Evolutionary conservation across 2,888 invertebrate genomes (phyloP).

Genomic region (Hyposoter didymator): DNA sequence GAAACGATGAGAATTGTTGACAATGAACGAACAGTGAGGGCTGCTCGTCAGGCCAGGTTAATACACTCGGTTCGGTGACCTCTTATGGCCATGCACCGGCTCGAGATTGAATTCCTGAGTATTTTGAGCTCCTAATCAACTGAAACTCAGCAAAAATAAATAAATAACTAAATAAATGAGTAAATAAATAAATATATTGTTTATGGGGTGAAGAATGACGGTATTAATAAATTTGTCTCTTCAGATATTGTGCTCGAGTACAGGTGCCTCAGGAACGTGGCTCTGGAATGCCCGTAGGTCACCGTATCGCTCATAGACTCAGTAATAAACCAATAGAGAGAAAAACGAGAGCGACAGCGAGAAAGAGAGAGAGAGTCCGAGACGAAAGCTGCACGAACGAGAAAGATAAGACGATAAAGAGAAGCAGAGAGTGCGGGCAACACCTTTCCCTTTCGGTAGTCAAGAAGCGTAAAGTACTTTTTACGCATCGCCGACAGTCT

Average conservation of each 20-base stretch:
- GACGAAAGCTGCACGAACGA: constrained; percentile 10
- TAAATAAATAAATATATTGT: not conserved
- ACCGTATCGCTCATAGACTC: constrained; percentile 4
- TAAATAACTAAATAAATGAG: not conserved
- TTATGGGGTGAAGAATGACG: not conserved
- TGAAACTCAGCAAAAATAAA: not conserved
- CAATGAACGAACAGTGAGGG: not conserved
- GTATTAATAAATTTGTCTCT: not conserved
- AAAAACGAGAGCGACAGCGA: not conserved
- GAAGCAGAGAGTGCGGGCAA: constrained; percentile 57
- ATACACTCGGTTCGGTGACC: not conserved
- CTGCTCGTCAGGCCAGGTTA: not conserved
- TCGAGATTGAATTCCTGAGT: not conserved
- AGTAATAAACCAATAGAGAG: constrained; percentile 4
- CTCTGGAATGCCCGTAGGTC: constrained; percentile 49
- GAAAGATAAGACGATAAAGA: constrained; percentile 18
- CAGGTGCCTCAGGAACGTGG: constrained; percentile 49
- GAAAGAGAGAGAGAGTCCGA: not conserved
- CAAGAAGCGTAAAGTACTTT: constrained; percentile 73
- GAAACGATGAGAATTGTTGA: constrained; percentile 21
- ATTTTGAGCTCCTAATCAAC: not conserved
- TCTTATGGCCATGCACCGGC: not conserved
- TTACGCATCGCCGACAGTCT: constrained; percentile 71
- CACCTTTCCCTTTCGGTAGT: constrained; percentile 77
- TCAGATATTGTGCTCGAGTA: constrained; percentile 9